Conservation (phyloP, 2,888 invertebrate genomes). For the Tolmerus cingulatus region DNA sequence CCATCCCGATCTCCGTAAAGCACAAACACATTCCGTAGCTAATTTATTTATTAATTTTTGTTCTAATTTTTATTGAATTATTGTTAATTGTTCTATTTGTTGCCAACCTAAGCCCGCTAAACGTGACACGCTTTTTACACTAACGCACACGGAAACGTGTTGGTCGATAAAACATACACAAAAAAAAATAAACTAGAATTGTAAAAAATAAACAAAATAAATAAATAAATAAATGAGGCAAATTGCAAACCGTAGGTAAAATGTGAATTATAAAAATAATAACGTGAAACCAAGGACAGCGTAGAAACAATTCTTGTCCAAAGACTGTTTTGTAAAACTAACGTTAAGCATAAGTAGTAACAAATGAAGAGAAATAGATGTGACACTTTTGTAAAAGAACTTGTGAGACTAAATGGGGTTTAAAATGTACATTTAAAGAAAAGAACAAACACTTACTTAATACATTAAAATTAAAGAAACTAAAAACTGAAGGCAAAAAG, state of each 20-base stretch:
- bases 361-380: neutral
- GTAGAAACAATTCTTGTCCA: slow-evolving; percentile 13
- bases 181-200: neutral
- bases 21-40: neutral
- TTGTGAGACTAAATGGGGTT: neutral
- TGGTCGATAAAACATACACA: neutral
- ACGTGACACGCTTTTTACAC: neutral
- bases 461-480: slow-evolving; percentile 11
- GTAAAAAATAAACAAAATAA: neutral
- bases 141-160: neutral
- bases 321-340: slow-evolving; percentile 34
- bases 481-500: slow-evolving; percentile 4
- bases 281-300: neutral
- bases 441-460: neutral
- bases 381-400: slow-evolving; percentile 40
- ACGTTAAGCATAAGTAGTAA: slow-evolving; percentile 28
- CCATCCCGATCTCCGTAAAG: neutral
- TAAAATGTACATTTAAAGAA: slow-evolving; percentile 8
- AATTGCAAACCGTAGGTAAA: slow-evolving; percentile 1
- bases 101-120: neutral
- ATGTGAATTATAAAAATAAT: neutral
- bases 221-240: neutral
- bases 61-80: neutral
- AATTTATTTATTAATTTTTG: neutral
- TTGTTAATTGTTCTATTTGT: neutral